A percentile compares a stretch with the other conserved stretches of the same genome.
Evolutionary conservation across 2,888 invertebrate genomes (phyloP).

Genomic region (Napeogenes sylphis): DNA sequence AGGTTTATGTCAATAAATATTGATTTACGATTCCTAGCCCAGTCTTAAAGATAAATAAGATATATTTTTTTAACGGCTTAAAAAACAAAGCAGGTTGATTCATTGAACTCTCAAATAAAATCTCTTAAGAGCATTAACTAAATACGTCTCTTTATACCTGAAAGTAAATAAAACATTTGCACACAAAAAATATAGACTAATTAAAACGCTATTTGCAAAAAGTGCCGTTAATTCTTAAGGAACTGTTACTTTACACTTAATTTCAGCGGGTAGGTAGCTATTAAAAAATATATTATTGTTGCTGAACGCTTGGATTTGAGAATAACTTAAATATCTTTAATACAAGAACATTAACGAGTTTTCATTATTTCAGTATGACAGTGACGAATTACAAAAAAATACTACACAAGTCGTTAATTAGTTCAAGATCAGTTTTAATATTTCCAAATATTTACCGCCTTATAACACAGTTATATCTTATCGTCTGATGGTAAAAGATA

Average conservation of each 20-base stretch:
- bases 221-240: neutral
- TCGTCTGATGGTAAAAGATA: slow-evolving; percentile 24
- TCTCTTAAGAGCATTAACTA: no score
- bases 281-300: neutral
- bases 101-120: no score
- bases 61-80: no score
- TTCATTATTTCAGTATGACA: no score
- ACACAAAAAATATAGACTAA: no score
- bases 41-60: no score
- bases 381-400: neutral
- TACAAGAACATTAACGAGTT: neutral
- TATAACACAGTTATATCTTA: slow-evolving; percentile 22
- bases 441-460: slow-evolving; percentile 9
- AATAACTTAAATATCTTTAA: slow-evolving; percentile 6
- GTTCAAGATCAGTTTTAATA: neutral
- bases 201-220: no score
- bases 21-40: no score
- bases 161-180: no score
- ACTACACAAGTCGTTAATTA: neutral
- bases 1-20: no score
- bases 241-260: neutral
- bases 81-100: no score
- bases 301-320: neutral
- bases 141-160: no score
- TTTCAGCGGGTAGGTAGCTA: neutral